Base-by-base conservation (phyloP, 2,113 vertebrate genomes). In the Bubo blakistoni region DNA sequence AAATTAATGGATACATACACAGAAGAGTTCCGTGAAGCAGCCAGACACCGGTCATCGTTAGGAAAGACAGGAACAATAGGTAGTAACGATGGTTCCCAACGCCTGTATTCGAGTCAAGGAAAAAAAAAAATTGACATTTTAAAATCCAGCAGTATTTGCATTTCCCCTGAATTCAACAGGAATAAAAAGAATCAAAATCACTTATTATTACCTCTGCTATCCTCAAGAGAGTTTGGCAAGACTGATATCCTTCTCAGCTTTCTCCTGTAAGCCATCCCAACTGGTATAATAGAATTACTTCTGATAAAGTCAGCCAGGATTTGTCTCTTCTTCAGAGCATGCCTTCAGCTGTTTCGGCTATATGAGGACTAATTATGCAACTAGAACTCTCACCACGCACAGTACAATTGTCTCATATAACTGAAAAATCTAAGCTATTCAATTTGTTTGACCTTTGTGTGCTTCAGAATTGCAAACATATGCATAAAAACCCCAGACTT, bases 81-180 rank as follows among this genome's bases (percentile, higher is more conserved):
- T 99, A 99, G 97, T 98, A 99, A 79, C 92, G 97, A 95, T 99
- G 99, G 96, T 99, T 99, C 95, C 99, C 99, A 73, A 98, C 96
- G 78, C 99, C 99, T 99, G 83, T 19, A 95, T 79, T 89, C 36
- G 85, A 91, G 58, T 72, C 40, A 55, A 87, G 12, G 44, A 34
- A 90, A 38, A 86, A 13, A 77, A 87, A 12, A 86, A 16, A 51
- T 70, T 44, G 42, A 66, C 32, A 70, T 36, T 77, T 86, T 85
- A 62, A 81, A 94, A 71, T 38, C 47, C 38, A 92, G 25, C 36
- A 66, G 16, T 44, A 91, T 36, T 79, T 76, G 67, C 16, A 76
- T 62, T 89, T 65, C 21, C 25, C 29, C n/a, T 58, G n/a, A 54
- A 63, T 25, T 72, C 32, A 49, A 16, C 0, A 62, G 8, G 51